Conservation (phyloP, 2,888 invertebrate genomes). For the Drosophila nr. medialis region DNA sequence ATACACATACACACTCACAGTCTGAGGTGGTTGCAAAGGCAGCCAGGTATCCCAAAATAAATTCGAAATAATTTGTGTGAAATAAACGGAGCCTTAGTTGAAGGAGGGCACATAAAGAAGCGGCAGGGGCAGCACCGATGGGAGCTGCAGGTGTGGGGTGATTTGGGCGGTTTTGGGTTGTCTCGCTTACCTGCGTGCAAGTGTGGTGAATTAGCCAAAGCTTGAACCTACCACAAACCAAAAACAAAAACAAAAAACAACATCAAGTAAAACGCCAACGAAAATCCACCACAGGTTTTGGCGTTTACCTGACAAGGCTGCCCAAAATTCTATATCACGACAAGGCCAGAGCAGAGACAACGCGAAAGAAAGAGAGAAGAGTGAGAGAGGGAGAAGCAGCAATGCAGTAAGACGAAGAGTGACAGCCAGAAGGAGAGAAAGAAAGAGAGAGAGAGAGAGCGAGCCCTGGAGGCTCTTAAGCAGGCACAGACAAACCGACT, state of each 20-base stretch:
- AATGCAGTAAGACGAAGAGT: not conserved
- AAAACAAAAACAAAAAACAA: slow-evolving; percentile 12
- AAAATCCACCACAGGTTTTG: slow-evolving; percentile 38
- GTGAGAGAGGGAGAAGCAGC: not conserved
- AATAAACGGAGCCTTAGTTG: slow-evolving; percentile 59
- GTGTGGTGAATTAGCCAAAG: slow-evolving; percentile 62
- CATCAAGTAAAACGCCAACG: slow-evolving; percentile 26
- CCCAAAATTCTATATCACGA: slow-evolving; percentile 53
- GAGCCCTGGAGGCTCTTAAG: slow-evolving; percentile 64
- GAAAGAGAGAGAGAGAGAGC: slow-evolving; percentile 28
- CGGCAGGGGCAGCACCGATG: not conserved
- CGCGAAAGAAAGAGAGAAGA: not conserved
- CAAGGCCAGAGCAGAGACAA: slow-evolving; percentile 19
- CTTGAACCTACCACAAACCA: slow-evolving; percentile 50
- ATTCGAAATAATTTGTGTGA: slow-evolving; percentile 76
- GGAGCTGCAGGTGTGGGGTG: not conserved
- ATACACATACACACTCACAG: slow-evolving; percentile 11
- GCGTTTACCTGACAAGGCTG: slow-evolving; percentile 43
- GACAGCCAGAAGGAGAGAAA: not conserved
- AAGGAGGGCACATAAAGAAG: not conserved
- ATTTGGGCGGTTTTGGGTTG: not conserved
- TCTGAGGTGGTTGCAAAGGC: not conserved
- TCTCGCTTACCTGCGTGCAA: slow-evolving; percentile 28
- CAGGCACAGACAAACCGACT: slow-evolving; percentile 67
- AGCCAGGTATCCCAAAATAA: slow-evolving; percentile 70